phyloP scores from a whole-genome alignment of 2,113 vertebrate species.

The western clawed frog (Xenopus tropicalis) region UCB_Xtro_10.0 CM004446.2:61699001-61699500 shows the following conservation, averaged over 20 bases:
- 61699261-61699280: slow-evolving; percentile 1
- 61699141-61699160: slow-evolving; percentile 14
- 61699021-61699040: not conserved
- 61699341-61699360: slow-evolving; percentile 12
- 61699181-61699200: not conserved
- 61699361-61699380: slow-evolving; percentile 25
- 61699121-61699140: slow-evolving; percentile 18
- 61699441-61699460: slow-evolving; percentile 1
- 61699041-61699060: not conserved
- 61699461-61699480: not conserved
- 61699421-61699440: slow-evolving; percentile 15
- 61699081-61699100: slow-evolving; percentile 35
- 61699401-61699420: slow-evolving; percentile 25
- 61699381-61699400: slow-evolving; percentile 12
- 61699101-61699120: slow-evolving; percentile 25
- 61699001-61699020: slow-evolving; percentile 4
- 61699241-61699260: slow-evolving; percentile 12
- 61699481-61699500: not conserved
- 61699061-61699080: not conserved
- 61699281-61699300: slow-evolving; percentile 10
- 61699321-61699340: slow-evolving; percentile 17
- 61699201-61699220: not conserved
- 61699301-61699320: slow-evolving; percentile 21
- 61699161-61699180: slow-evolving; percentile 12
- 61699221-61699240: not conserved